Evolutionary conservation across 2,888 invertebrate species (phyloP), one percentile per base, ranked within the genome.

Genomic region (Drosophila mayaguana): DNA sequence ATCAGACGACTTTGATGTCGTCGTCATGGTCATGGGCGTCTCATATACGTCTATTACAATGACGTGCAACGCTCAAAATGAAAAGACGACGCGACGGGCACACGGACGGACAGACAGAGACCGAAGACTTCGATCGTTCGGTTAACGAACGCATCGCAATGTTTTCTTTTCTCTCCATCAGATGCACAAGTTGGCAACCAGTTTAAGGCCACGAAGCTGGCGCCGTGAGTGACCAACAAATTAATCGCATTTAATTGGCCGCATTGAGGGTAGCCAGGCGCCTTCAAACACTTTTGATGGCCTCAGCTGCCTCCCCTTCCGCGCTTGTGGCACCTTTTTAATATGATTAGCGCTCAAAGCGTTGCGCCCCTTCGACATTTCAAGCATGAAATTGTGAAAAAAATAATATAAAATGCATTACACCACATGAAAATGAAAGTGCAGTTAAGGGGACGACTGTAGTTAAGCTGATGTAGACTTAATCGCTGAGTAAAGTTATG

Each of bases 1-100:
- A 75, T 69, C 68, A 53, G 70, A 57, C 65, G 60, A 36, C 81
- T 55, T 43, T 36, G 56, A 28, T 59, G 62, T 60, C 68, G 62
- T 68, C 86, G 85, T 88, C 89, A 88, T 84, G 89, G 88, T 86
- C 89, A 88, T 86, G 89, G 86, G 86, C 89, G 89, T 81, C 83
- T 80, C 75, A 65, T 57, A 72, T 67, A 65, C 51, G 78, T 70
- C 76, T 82, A 70, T 75, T 62, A 63, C 62, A 66, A 83, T 86
- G 86, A 86, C 86, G 89, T 85, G 88, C 89, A 64, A 14, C 63
- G 83, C 72, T 83, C 77, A 74, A 72, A 75, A 74, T 82, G 64
- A 55, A 28, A 54, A 51, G 18, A 45, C 69, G 11, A 20, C 18
- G 38, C 12, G 43, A 34, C 66, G 63, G 53, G n/a, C n/a, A n/a